Percentiles rank a stretch among this genome's conserved stretches.
phyloP scores from a whole-genome alignment of 2,888 invertebrate genomes.

The Diarsia rubi region DNA sequence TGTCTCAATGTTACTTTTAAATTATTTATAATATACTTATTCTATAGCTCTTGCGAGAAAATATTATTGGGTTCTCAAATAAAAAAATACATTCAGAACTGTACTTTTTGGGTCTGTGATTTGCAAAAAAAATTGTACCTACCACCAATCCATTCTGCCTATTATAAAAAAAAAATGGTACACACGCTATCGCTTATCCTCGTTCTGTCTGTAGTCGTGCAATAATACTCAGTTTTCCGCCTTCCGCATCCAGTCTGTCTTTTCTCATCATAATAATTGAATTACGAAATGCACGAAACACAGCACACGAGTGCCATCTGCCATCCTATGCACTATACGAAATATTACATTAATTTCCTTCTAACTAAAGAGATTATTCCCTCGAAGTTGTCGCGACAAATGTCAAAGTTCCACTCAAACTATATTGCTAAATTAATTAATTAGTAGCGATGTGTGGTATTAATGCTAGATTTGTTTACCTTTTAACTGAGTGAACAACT shows the following conservation, averaged over 20 bases:
- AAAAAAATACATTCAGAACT: too few relatives aligned
- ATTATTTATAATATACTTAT: too few relatives aligned
- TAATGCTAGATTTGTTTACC: slow-evolving; percentile 17
- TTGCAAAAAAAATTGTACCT: background rate
- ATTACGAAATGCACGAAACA: background rate
- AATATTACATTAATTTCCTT: slow-evolving; percentile 17
- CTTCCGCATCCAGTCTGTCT: background rate
- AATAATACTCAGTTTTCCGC: background rate
- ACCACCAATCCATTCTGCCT: background rate
- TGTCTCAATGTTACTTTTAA: too few relatives aligned
- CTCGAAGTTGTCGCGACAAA: slow-evolving; percentile 8
- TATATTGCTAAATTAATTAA: background rate
- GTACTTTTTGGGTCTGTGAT: background rate
- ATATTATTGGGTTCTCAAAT: too few relatives aligned
- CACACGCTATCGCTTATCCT: background rate
- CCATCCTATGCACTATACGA: background rate
- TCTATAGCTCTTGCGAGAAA: too few relatives aligned
- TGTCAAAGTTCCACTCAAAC: slow-evolving; percentile 6
- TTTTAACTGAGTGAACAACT: slow-evolving; percentile 22
- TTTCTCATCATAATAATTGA: slow-evolving; percentile 9
- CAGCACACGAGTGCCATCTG: background rate
- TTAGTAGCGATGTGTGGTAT: background rate
- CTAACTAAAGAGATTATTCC: slow-evolving; percentile 5
- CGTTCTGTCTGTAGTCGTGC: too few relatives aligned
- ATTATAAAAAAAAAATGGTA: background rate